These are phyloP conservation scores for Rattus norvegicus DNA, from an alignment of 2,113 vertebrate genomes.

Conservation along the genomic window GRCr8 NC_086032.1:21874001-21874500, in stretches of 20 bases:
- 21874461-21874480: slow-evolving; percentile 71
- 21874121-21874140: neutral
- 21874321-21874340: neutral
- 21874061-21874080: neutral
- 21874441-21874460: slow-evolving; percentile 76
- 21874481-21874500: neutral
- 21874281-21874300: neutral
- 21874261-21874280: neutral
- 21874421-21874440: slow-evolving; percentile 59
- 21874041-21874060: neutral
- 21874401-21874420: slow-evolving; percentile 72
- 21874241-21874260: neutral
- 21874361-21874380: slow-evolving; percentile 33
- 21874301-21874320: neutral
- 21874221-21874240: neutral
- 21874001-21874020: neutral
- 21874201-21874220: neutral
- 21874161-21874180: neutral
- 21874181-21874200: neutral
- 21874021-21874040: neutral
- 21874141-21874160: neutral
- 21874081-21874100: neutral
- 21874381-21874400: slow-evolving; percentile 69
- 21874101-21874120: neutral
- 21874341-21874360: neutral